Base-by-base conservation (phyloP, 2,888 invertebrate species). In the Subacronicta megacephala region DNA sequence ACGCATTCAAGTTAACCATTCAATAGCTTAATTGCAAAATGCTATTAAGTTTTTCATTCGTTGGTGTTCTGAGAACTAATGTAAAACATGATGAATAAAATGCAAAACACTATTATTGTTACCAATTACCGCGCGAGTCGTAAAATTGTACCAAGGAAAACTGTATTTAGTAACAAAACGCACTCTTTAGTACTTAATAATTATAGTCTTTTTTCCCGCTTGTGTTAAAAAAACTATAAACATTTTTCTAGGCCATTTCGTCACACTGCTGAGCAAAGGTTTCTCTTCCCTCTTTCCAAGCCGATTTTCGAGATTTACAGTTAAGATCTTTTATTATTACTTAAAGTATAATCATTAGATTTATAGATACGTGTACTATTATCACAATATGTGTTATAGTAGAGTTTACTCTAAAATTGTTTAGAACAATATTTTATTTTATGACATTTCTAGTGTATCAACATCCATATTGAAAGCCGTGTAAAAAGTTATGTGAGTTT, bases 401-500 rank as follows among this genome's bases (percentile, higher is more conserved):
- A n/a, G n/a, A n/a, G n/a, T n/a, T n/a, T n/a, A n/a, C n/a, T n/a
- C n/a, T n/a, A n/a, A n/a, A n/a, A n/a, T n/a, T n/a, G n/a, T n/a
- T n/a, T n/a, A n/a, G n/a, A n/a, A n/a, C n/a, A n/a, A n/a, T n/a
- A n/a, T n/a, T n/a, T n/a, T 31, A n/a, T 17, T 12, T 36, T 23
- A 3, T 15, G 63, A 0, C 74, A 37, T 45, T 69, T 83, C 81
- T 41, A 78, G 77, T 53, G 12, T 3, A 10, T 5, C 23, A 62
- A 53, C 12, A 57, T 66, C 71, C 15, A n/a, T 44, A 46, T 50
- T 41, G 20, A 58, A 76, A 58, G 62, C 69, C 57, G 55, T 72
- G 64, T 76, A 79, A 72, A 80, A 76, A 82, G 77, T 80, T 80
- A 82, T 76, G 71, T 52, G 72, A 81, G 75, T 76, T 78, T 75